Percentiles rank a stretch among this genome's conserved stretches.
Evolutionary conservation across 53 echinoderm and acorn worm species (phyloP).

Genomic region (Paelopatides confundens): DNA sequence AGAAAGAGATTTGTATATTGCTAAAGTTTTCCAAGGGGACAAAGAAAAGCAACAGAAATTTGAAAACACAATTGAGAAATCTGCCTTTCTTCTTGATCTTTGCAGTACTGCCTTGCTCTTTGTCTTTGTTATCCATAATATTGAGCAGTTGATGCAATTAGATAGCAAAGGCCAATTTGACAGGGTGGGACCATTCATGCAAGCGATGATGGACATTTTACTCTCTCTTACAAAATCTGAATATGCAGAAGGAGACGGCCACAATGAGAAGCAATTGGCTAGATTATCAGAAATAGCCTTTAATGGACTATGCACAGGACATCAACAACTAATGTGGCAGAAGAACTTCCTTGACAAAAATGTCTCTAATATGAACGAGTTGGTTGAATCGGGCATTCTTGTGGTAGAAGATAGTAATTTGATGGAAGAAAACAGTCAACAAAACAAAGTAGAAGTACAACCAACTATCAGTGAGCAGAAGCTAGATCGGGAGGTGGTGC

Average conservation of each 20-base stretch:
- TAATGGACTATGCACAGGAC: slow-evolving; percentile 2
- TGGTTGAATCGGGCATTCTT: neutral
- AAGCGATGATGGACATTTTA: neutral
- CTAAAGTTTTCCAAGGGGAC: neutral
- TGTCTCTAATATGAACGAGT: neutral
- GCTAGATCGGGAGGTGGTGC: neutral
- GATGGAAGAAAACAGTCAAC: neutral
- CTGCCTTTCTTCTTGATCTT: neutral
- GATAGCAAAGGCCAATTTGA: neutral
- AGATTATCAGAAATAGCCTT: too few relatives aligned
- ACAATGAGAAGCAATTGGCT: neutral
- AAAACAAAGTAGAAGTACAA: neutral
- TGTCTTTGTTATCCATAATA: neutral
- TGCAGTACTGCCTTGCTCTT: too few relatives aligned
- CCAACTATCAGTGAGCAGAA: too few relatives aligned
- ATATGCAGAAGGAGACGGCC: neutral
- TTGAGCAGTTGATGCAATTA: neutral
- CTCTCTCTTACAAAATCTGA: neutral
- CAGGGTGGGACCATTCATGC: too few relatives aligned
- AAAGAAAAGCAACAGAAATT: too few relatives aligned
- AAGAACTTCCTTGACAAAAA: too few relatives aligned
- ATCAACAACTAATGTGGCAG: too few relatives aligned
- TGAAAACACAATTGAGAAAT: neutral
- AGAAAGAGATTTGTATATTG: neutral
- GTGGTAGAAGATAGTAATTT: neutral